Evolutionary conservation across 2,888 invertebrate species (phyloP), one percentile per base, ranked within the genome.

Genomic region (Imbricaverruca yamaguchii): DNA sequence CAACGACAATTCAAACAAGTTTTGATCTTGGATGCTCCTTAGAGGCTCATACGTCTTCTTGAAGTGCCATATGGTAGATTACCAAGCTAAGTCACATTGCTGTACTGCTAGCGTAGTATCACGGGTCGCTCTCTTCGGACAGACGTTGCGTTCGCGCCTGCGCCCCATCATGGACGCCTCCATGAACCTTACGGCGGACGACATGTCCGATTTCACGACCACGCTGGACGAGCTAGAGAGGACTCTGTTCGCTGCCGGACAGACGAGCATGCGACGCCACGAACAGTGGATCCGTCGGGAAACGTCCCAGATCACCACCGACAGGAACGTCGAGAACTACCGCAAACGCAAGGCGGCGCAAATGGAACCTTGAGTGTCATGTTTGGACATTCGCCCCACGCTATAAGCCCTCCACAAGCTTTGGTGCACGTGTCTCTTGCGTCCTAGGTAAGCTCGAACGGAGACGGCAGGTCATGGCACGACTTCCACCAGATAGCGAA

Each of bases 131-230:
- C 67, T n/a, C 23, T 15, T 8, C 13, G 10, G 23, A 12, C 69
- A 74, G 74, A 53, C 74, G 15, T 53, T 74, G 53, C 74, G 74
- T 18, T 74, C 74, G 3, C 74, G 74, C 6, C 74, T 74, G 74
- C 74, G 74, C 3, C 74, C 53, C 74, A 74, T 74, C 74, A 74
- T 74, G 74, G 74, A 74, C 74, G 74, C 74, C 53, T 53, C 74
- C 53, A 74, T 74, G 74, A 74, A 74, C 74, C 74, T 21, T 3
- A 53, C 74, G 39, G 74, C 53, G 18, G 74, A 74, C 74, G 74
- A 39, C 74, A 74, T 21, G 74, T 53, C 74, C 15, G 2, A n/a
- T 7, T 6, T 74, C 13, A 9, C 74, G 3, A 53, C 39, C 15
- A 9, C 18, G 18, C 74, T 74, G 74, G 74, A 74, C 74, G 74